Base-by-base conservation (phyloP, 1,140 invertebrate species). In the Halesus radiatus region DNA sequence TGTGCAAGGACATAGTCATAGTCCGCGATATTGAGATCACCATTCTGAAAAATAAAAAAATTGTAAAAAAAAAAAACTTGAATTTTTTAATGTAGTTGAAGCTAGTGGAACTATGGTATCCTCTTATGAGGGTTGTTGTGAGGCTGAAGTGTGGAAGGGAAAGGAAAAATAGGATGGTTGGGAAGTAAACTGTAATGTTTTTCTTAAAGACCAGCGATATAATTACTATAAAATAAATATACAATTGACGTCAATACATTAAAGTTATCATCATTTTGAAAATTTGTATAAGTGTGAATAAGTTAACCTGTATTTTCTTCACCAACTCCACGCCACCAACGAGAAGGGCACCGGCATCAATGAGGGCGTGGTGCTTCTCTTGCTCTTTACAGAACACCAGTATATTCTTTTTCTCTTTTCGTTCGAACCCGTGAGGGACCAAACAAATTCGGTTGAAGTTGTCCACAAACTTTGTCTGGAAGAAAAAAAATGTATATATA, bases 1-100 rank as follows among this genome's bases (percentile, higher is more conserved):
- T 96, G 94, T 5, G 94, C 93, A 52, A 97, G 87, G 2, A 95
- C 84, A 85, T 90, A 93, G 83, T 95, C 91, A 86, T 93, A 97
- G 76, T 96, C 94, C n/a, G 90, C 86, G 5, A 94, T 81, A 60
- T 90, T 87, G 18, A 96, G 84, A 82, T 92, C 88, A 45, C 95
- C 95, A 84, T 88, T 92, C 92, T 94, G 85, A 37, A 87, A 84
- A 79, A 78, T 84, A 79, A 45, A 37, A 23, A n/a, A 1, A 4
- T 66, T 56, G 16, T 56, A 56, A 56, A 22, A 56, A 3, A 18
- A 56, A 56, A 56, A 0, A 18, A 18, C 20, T 1, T 1, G 10
- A 18, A 2, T 5, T 16, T 0, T 54, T 26, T 22, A 29, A 29
- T 2, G 26, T 29, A 29, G 5, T 29, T 29, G 26, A 29, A 29